These are phyloP conservation scores for Bombus picipes DNA, from an alignment of 1,140 invertebrate species.

Conservation along the genomic window DNA sequence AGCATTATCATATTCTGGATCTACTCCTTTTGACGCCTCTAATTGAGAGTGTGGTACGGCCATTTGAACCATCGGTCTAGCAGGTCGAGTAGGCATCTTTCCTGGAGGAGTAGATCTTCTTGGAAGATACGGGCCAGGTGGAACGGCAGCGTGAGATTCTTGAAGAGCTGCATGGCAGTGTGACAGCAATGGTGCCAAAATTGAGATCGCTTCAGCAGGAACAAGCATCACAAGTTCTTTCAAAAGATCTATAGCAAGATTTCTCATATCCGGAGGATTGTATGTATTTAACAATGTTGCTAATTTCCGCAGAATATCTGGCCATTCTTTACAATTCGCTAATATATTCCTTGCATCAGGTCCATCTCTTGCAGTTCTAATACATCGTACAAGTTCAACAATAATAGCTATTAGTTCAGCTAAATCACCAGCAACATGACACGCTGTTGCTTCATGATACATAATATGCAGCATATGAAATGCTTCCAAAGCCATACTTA, in stretches of 20 bases:
- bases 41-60: constrained; percentile 90
- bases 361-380: constrained; percentile 85
- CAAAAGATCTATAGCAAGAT: constrained; percentile 91
- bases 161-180: constrained; percentile 93
- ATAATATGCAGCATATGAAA: constrained; percentile 95
- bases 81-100: constrained; percentile 86
- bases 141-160: constrained; percentile 88
- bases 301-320: constrained; percentile 91
- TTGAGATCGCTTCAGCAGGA: constrained; percentile 90
- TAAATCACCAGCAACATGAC: constrained; percentile 92
- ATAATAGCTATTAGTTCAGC: constrained; percentile 92
- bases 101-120: constrained; percentile 84
- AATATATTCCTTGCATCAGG: constrained; percentile 87
- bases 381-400: constrained; percentile 87
- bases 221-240: constrained; percentile 93
- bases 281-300: constrained; percentile 95
- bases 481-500: constrained; percentile 94
- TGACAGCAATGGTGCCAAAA: constrained; percentile 91
- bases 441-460: constrained; percentile 96
- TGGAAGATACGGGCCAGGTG: constrained; percentile 89
- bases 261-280: constrained; percentile 92
- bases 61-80: constrained; percentile 94
- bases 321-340: constrained; percentile 90
- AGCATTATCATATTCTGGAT: constrained; percentile 90
- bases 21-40: constrained; percentile 87